Percentiles rank a stretch among this genome's conserved stretches.
Evolutionary conservation across 2,797 vertebrate species (phyloP).

Genomic region (Sphaeramia orbicularis): DNA sequence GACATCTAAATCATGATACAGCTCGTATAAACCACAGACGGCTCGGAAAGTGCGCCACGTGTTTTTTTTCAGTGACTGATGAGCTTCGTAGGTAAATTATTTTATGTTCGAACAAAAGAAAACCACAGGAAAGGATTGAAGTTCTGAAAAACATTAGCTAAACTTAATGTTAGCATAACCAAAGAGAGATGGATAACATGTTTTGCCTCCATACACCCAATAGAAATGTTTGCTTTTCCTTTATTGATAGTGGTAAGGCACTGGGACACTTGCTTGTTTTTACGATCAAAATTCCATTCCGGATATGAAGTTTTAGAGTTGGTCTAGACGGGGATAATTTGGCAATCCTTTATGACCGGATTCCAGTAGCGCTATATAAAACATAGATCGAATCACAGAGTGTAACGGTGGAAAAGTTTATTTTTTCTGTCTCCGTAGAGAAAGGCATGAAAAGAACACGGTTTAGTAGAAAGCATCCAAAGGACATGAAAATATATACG

Average conservation of each 20-base stretch:
- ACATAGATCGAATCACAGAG: constrained; percentile 8
- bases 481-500: background rate
- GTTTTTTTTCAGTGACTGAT: constrained; percentile 34
- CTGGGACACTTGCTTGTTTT: constrained; percentile 71
- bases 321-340: constrained; percentile 58
- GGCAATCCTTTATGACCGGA: constrained; percentile 14
- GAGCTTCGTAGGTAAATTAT: constrained; percentile 9
- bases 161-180: background rate
- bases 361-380: constrained; percentile 36
- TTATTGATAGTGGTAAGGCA: constrained; percentile 49
- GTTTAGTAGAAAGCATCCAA: background rate
- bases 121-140: constrained; percentile 11
- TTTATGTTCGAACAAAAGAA: constrained; percentile 21
- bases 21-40: constrained; percentile 30
- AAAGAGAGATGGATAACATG: constrained; percentile 31
- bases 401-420: constrained; percentile 1
- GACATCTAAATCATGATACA: constrained; percentile 23
- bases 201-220: constrained; percentile 68
- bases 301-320: constrained; percentile 63
- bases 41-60: constrained; percentile 34
- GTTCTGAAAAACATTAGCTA: too few species aligned
- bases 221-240: constrained; percentile 78
- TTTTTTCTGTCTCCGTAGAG: background rate
- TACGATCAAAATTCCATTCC: constrained; percentile 60
- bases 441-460: background rate